Evolutionary conservation across 2,113 vertebrate genomes (phyloP), one percentile per base, ranked within the genome.

Genomic region (Eulemur rufifrons): DNA sequence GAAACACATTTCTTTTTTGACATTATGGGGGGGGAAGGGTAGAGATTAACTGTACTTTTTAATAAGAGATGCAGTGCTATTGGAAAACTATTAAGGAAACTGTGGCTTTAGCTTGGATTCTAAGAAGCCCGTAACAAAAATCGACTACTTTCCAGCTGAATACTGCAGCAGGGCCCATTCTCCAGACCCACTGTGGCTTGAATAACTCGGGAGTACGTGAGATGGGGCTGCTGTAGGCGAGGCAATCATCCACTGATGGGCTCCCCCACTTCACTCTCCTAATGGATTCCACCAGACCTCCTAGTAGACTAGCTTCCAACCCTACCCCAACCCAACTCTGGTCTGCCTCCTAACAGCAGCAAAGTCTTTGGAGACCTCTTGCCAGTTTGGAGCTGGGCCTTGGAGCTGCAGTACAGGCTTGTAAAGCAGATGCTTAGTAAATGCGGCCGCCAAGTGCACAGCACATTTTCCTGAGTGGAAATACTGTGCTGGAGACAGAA

Each of bases 381-480:
- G 56, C 56, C 64, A 20, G 27, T 54, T 74, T 45, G 2, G 76
- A 64, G 71, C 54, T 74, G 76, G 47, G 96, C 61, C 89, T 92
- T 87, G n/a, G 90, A 92, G 63, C 52, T 68, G 56, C 69, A 42
- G 52, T 52, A 2, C 52, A 86, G 74, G 47, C 89, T 95, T 73
- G 47, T 56, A 54, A 78, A 78, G 52, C 78, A 96, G 94, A 93
- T 87, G 87, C 4, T 0, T 76, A 34, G 78, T 56, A 50, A 92
- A 93, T 34, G 45, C 83, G 45, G 39, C 91, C 89, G 91, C 88
- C 96, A 96, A 94, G 59, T 7, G 74, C 74, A 77, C 78, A 68
- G 80, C 80, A 85, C 96, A 95, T 85, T 96, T 90, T 95, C 86
- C 84, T 73, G 77, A 54, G 66, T 81, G 96, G 83, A 94, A 89